Conservation (phyloP, 2,888 invertebrate genomes). For the Strigamia crassipes region DNA sequence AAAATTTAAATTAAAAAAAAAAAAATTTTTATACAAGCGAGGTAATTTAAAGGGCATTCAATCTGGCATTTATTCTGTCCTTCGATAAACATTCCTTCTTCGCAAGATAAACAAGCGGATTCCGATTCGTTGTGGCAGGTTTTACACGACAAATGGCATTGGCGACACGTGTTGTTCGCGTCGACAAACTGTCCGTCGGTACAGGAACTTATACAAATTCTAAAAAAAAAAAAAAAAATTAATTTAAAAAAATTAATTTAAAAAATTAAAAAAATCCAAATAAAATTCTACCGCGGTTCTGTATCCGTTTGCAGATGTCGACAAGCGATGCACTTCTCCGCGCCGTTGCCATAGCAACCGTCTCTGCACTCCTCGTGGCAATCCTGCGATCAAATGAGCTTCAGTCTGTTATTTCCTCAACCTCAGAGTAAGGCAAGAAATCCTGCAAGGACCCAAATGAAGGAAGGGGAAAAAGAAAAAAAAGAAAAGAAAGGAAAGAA, state of each 20-base stretch:
- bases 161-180: constrained; percentile 83
- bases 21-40: constrained; percentile 71
- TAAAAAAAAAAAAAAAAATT: constrained; percentile 59
- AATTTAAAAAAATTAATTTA: background rate
- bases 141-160: constrained; percentile 86
- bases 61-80: constrained; percentile 86
- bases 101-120: constrained; percentile 82
- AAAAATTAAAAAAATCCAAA: too few relatives aligned
- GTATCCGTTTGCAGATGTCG: constrained; percentile 47
- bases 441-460: constrained; percentile 44
- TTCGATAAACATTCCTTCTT: constrained; percentile 73
- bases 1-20: background rate
- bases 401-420: constrained; percentile 46
- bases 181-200: constrained; percentile 84
- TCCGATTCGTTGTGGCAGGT: constrained; percentile 86
- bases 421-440: constrained; percentile 25
- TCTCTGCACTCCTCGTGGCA: constrained; percentile 49
- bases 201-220: constrained; percentile 81
- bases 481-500: background rate
- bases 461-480: background rate
- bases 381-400: constrained; percentile 47
- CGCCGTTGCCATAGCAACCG: constrained; percentile 49
- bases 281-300: constrained; percentile 48
- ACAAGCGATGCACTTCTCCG: constrained; percentile 48
- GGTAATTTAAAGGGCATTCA: constrained; percentile 84